These are phyloP conservation scores for Malurus cyaneus DNA, from an alignment of 2,113 vertebrate species.

Conservation along the genomic window DNA sequence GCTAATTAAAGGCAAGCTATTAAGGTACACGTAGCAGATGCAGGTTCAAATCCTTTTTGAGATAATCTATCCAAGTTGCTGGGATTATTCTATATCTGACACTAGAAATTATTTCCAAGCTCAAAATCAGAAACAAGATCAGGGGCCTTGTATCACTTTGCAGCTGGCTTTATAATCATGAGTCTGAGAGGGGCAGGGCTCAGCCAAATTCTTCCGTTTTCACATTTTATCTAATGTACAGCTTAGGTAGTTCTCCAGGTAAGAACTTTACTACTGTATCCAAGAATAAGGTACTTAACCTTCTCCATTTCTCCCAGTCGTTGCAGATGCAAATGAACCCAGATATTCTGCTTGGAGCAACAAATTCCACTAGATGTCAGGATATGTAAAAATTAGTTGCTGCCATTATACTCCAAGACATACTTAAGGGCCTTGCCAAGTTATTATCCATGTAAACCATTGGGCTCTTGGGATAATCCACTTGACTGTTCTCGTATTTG, in stretches of 20 bases:
- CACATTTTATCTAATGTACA: not conserved
- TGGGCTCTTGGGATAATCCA: not conserved
- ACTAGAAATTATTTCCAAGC: not conserved
- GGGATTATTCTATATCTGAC: not conserved
- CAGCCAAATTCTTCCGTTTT: not conserved
- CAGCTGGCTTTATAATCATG: not conserved
- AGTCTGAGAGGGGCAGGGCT: not conserved
- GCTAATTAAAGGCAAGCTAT: not conserved
- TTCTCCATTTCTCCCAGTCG: not conserved
- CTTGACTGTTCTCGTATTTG: not conserved
- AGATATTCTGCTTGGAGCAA: not conserved
- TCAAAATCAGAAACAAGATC: not conserved
- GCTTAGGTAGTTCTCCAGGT: not conserved
- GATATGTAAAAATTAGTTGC: not conserved
- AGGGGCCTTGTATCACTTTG: not conserved
- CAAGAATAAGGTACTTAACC: not conserved
- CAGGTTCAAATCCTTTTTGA: not conserved
- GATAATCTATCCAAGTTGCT: not conserved
- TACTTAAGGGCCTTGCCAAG: not conserved
- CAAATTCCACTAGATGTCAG: conserved; percentile 42
- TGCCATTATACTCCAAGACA: not conserved
- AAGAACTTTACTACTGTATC: not conserved
- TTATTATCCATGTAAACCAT: not conserved
- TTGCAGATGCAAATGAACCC: not conserved
- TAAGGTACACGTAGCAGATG: not conserved